Conservation (phyloP, 2,113 vertebrate species). For the Coregonus clupeaformis region DNA sequence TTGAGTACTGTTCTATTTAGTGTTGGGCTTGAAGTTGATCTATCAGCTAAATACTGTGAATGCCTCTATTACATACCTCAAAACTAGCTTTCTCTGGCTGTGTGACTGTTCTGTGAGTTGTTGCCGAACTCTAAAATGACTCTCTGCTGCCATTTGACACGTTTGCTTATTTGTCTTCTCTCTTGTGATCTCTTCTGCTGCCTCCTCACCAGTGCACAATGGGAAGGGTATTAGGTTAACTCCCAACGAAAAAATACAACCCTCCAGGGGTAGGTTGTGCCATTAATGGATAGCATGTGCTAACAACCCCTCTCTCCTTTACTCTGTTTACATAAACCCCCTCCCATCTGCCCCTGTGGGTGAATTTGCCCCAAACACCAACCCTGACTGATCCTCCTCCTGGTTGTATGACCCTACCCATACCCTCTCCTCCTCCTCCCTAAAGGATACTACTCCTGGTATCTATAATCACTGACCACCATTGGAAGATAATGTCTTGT, state of each 20-base stretch:
- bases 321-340: constrained; percentile 15
- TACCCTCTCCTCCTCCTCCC: not conserved
- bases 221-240: constrained; percentile 97
- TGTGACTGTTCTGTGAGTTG: not conserved
- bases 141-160: constrained; percentile 54
- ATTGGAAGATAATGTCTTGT: constrained; percentile 1
- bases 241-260: constrained; percentile 88
- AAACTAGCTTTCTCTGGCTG: not conserved
- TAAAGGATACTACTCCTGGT: too few species aligned
- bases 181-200: constrained; percentile 75
- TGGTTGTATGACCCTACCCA: not conserved
- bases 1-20: too few species aligned
- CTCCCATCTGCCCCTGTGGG: constrained; percentile 2
- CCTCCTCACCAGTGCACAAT: constrained; percentile 88
- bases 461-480: not conserved
- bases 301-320: constrained; percentile 12
- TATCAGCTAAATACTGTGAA: not conserved
- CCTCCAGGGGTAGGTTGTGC: constrained; percentile 88
- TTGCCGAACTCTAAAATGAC: constrained; percentile 6
- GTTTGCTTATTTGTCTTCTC: constrained; percentile 65
- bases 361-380: not conserved
- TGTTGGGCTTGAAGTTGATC: too few species aligned
- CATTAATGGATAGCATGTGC: constrained; percentile 22
- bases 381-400: not conserved
- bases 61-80: not conserved